A percentile compares a stretch with the other conserved stretches of the same genome.
These are phyloP conservation scores for Sorex maritimensis DNA, from an alignment of 2,797 vertebrate species.

Conservation along the genomic window DNA sequence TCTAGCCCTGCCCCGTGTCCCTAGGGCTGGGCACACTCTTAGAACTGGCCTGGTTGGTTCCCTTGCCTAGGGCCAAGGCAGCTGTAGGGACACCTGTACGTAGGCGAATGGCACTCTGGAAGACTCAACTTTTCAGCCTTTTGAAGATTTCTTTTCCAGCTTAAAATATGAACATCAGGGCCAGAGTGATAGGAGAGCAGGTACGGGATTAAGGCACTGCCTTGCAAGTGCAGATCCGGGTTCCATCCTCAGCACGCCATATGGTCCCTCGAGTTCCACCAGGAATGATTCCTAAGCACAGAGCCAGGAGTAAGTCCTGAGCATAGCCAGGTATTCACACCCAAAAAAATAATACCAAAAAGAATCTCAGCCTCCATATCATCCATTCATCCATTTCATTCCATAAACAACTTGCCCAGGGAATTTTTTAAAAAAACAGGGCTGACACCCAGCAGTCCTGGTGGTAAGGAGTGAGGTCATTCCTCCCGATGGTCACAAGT, in stretches of 20 bases:
- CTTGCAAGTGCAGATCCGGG: too few relatives aligned
- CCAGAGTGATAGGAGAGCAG: too few relatives aligned
- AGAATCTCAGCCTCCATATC: background rate
- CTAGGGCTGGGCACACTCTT: background rate
- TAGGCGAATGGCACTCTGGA: background rate
- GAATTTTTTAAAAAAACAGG: background rate
- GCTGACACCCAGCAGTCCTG: too few relatives aligned
- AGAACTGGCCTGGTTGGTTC: background rate
- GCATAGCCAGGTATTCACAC: too few relatives aligned
- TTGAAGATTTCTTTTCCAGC: slow-evolving; percentile 20
- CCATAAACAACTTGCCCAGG: background rate
- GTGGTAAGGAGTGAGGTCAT: too few relatives aligned
- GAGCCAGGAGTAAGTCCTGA: too few relatives aligned
- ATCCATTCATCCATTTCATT: slow-evolving; percentile 34
- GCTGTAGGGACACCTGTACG: background rate
- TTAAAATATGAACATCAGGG: slow-evolving; percentile 34
- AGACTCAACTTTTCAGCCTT: slow-evolving; percentile 29
- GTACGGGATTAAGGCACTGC: too few relatives aligned
- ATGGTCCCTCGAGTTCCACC: too few relatives aligned
- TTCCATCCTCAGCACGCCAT: too few relatives aligned
- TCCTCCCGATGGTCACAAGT: too few relatives aligned
- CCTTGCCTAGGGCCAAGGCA: background rate
- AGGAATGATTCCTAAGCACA: too few relatives aligned
- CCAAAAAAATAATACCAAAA: too few relatives aligned
- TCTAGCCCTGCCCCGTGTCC: background rate